Evolutionary conservation across 2,888 invertebrate genomes (phyloP).

Genomic region (Mechanitis mazaeus): DNA sequence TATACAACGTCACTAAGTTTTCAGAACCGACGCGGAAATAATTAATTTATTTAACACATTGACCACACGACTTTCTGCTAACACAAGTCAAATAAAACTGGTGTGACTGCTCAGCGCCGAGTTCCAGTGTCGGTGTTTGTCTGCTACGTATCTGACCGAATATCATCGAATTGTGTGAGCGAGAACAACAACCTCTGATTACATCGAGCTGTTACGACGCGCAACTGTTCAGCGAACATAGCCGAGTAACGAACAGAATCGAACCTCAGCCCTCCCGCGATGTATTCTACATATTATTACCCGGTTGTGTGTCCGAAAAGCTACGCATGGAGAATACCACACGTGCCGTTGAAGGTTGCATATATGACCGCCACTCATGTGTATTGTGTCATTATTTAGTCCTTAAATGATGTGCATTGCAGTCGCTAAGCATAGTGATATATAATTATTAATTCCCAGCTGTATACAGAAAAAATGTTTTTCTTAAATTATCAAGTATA

Average conservation of each 20-base stretch:
- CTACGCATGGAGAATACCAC: constrained; percentile 9
- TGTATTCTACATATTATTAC: background rate
- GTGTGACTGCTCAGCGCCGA: constrained; percentile 7
- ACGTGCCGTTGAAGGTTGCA: constrained; percentile 9
- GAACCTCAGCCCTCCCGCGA: background rate
- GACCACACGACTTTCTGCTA: constrained; percentile 37
- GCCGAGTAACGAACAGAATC: constrained; percentile 11
- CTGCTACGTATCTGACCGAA: constrained; percentile 16
- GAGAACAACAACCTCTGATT: constrained; percentile 12
- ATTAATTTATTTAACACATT: constrained; percentile 35
- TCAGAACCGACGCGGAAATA: constrained; percentile 39
- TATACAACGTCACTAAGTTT: constrained; percentile 51
- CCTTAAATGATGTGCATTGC: too few species aligned
- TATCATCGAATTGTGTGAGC: constrained; percentile 23
- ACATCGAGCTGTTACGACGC: constrained; percentile 3
- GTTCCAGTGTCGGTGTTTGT: background rate
- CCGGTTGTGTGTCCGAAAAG: background rate
- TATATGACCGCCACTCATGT: background rate
- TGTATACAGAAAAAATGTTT: too few species aligned
- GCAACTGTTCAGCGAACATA: constrained; percentile 5
- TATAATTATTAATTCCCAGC: too few species aligned
- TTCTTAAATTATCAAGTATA: too few species aligned
- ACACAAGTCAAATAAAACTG: constrained; percentile 36
- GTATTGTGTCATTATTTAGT: too few species aligned
- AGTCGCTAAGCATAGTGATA: too few species aligned